Evolutionary conservation across 2,888 invertebrate species (phyloP).

Genomic region (Nomada goodeniana): DNA sequence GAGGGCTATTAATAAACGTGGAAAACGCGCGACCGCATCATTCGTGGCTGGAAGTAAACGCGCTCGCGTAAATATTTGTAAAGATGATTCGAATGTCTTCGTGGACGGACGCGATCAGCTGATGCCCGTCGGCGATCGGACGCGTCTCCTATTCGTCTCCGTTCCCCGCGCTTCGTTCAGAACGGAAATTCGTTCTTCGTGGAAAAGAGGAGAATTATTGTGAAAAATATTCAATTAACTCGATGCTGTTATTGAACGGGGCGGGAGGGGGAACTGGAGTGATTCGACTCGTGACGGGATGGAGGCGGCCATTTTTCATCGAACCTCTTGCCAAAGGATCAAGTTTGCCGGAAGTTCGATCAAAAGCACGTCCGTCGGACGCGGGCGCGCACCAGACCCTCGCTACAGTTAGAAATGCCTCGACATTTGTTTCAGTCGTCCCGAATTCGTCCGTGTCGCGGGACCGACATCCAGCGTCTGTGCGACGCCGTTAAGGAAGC

Average conservation of each 20-base stretch:
- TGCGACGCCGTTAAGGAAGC: constrained; percentile 33
- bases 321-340: constrained; percentile 32
- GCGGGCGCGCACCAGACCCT: constrained; percentile 9
- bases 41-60: constrained; percentile 25
- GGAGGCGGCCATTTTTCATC: constrained; percentile 48
- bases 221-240: constrained; percentile 36
- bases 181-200: neutral
- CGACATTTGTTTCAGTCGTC: constrained; percentile 65
- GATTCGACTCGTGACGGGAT: constrained; percentile 38
- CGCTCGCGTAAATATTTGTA: constrained; percentile 23
- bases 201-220: neutral
- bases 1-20: constrained; percentile 39
- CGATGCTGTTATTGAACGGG: neutral
- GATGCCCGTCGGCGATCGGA: neutral
- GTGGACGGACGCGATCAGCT: too few species aligned
- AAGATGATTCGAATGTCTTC: constrained; percentile 4
- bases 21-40: constrained; percentile 24
- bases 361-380: constrained; percentile 58
- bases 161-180: neutral
- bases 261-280: constrained; percentile 3
- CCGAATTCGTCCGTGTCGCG: constrained; percentile 52
- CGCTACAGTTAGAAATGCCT: constrained; percentile 65
- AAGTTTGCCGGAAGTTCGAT: constrained; percentile 60
- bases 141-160: neutral
- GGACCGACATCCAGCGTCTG: constrained; percentile 20